These are phyloP conservation scores for Cyprinella venusta DNA, from an alignment of 2,797 vertebrate genomes.

Conservation along the genomic window DNA sequence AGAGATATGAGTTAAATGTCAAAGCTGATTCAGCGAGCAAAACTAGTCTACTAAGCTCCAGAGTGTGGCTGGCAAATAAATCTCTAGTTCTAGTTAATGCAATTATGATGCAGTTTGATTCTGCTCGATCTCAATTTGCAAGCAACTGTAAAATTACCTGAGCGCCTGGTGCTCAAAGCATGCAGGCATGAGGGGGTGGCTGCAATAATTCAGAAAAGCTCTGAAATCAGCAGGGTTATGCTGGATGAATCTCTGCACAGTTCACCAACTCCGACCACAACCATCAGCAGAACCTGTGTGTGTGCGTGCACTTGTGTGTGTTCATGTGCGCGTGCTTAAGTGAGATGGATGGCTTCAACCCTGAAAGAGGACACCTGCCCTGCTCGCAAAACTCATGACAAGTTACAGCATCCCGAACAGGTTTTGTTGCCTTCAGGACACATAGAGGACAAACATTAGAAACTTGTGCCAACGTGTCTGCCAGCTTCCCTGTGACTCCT, in stretches of 20 bases:
- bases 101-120: slow-evolving; percentile 24
- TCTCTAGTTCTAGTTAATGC: slow-evolving; percentile 20
- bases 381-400: slow-evolving; percentile 49
- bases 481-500: slow-evolving; percentile 42
- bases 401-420: slow-evolving; percentile 43
- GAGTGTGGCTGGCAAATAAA: slow-evolving; percentile 1
- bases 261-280: slow-evolving; percentile 64
- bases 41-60: not conserved
- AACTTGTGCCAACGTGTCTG: slow-evolving; percentile 50
- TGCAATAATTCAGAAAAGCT: slow-evolving; percentile 40
- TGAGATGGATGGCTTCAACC: slow-evolving; percentile 51
- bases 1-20: not conserved
- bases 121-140: slow-evolving; percentile 3
- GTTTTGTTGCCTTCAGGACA: slow-evolving; percentile 58
- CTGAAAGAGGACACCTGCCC: slow-evolving; percentile 52
- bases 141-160: slow-evolving; percentile 37
- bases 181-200: slow-evolving; percentile 55
- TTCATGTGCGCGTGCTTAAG: slow-evolving; percentile 27
- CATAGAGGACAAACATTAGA: slow-evolving; percentile 62
- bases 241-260: slow-evolving; percentile 51
- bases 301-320: slow-evolving; percentile 1
- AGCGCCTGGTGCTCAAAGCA: slow-evolving; percentile 1
- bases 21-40: not conserved
- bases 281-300: slow-evolving; percentile 62
- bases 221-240: slow-evolving; percentile 42